Conservation (phyloP, 2,113 vertebrate genomes). For the Sinocyclocheilus anshuiensis region DNA sequence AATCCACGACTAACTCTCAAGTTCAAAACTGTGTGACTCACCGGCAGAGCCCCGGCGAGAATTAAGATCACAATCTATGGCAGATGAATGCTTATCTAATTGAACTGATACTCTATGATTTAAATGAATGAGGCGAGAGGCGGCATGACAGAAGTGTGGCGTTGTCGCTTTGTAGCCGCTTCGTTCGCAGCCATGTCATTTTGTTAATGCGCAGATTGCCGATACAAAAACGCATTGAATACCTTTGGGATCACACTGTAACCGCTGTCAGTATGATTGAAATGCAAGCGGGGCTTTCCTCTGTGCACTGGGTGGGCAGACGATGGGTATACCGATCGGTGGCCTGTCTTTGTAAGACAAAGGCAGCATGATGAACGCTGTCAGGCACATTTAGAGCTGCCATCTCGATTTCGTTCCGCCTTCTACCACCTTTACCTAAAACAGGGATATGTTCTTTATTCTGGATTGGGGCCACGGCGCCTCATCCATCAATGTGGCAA, state of each 20-base stretch:
- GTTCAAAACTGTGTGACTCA: constrained; percentile 23
- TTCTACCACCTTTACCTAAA: constrained; percentile 9
- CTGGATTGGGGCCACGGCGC: constrained; percentile 5
- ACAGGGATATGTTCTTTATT: constrained; percentile 20
- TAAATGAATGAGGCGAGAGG: constrained; percentile 53
- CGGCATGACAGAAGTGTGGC: constrained; percentile 36
- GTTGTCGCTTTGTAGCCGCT: constrained; percentile 27
- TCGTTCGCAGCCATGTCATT: constrained; percentile 12
- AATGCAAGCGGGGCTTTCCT: not conserved
- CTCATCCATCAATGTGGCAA: constrained; percentile 43
- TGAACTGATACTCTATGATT: constrained; percentile 45
- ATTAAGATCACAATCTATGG: constrained; percentile 42
- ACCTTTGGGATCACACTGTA: constrained; percentile 10
- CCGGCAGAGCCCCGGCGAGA: constrained; percentile 13
- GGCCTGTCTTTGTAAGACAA: not conserved
- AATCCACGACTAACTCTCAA: constrained; percentile 37
- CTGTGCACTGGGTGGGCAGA: not conserved
- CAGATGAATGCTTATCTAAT: constrained; percentile 54
- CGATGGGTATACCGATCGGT: not conserved
- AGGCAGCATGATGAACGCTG: not conserved
- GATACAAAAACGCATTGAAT: not conserved
- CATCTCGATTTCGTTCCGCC: not conserved
- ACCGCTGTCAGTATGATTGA: constrained; percentile 8
- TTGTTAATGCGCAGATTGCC: constrained; percentile 39
- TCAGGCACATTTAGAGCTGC: constrained; percentile 5